Evolutionary conservation across 1,140 invertebrate species (phyloP).

Genomic region (Ladona fulva): DNA sequence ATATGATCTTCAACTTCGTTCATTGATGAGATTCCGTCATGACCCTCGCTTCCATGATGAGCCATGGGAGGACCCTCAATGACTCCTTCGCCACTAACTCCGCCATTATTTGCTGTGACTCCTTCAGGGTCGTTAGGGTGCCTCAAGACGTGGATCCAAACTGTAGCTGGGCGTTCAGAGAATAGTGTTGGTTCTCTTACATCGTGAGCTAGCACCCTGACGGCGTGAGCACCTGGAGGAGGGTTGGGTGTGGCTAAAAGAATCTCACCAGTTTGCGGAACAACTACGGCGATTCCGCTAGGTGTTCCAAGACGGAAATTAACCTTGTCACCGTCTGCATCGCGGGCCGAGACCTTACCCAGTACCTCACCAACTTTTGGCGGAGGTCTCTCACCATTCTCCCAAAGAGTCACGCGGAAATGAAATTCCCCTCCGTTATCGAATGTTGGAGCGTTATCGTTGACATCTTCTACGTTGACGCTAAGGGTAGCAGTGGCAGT

Average conservation of each 20-base stretch:
- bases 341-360: constrained; percentile 69
- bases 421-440: constrained; percentile 58
- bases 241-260: constrained; percentile 43
- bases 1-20: not conserved
- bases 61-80: not conserved
- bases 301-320: constrained; percentile 66
- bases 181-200: constrained; percentile 57
- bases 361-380: constrained; percentile 37
- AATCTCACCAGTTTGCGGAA: constrained; percentile 84
- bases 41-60: not conserved
- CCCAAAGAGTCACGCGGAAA: constrained; percentile 48
- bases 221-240: not conserved
- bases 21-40: not conserved
- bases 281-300: constrained; percentile 70
- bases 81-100: constrained; percentile 26
- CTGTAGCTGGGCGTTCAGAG: constrained; percentile 57
- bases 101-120: constrained; percentile 40
- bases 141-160: constrained; percentile 56
- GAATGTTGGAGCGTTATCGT: constrained; percentile 84
- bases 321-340: constrained; percentile 78
- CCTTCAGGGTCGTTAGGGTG: constrained; percentile 39
- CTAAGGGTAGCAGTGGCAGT: constrained; percentile 60
- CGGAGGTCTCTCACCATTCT: not conserved
- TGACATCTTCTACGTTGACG: constrained; percentile 70
- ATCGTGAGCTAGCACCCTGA: constrained; percentile 67